Conservation (phyloP, 2,797 vertebrate genomes). For the Lindbergichthys nudifrons region DNA sequence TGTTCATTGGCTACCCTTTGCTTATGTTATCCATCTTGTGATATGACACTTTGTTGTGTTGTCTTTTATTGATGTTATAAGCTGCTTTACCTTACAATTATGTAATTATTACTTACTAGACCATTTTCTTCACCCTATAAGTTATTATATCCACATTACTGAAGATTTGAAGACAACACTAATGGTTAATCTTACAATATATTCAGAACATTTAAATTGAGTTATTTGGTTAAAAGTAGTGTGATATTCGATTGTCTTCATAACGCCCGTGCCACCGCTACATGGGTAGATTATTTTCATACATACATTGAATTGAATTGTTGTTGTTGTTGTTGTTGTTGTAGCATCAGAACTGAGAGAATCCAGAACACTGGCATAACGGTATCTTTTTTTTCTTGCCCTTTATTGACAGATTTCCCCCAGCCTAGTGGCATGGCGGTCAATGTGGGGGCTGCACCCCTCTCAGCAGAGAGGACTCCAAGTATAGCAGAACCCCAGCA, state of each 20-base stretch:
- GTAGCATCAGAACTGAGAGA: not conserved
- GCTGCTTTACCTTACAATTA: no score
- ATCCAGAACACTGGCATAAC: not conserved
- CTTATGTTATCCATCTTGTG: no score
- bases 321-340: no score
- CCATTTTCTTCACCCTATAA: not conserved
- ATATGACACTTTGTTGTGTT: no score
- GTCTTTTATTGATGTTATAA: no score
- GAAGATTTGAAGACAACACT: not conserved
- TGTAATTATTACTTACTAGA: not conserved
- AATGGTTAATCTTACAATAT: no score
- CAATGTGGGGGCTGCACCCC: slow-evolving; percentile 63
- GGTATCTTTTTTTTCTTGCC: not conserved
- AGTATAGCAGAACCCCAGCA: slow-evolving; percentile 70
- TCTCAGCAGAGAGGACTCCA: slow-evolving; percentile 68
- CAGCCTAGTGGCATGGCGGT: slow-evolving; percentile 62
- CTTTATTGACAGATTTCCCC: slow-evolving; percentile 70
- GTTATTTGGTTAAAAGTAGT: no score
- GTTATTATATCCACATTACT: not conserved
- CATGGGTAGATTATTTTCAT: not conserved
- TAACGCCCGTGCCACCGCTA: not conserved
- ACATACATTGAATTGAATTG: not conserved
- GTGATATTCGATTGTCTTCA: no score
- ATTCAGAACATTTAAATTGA: no score
- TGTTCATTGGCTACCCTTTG: not conserved